Base-by-base conservation (phyloP, 2,113 vertebrate genomes). In the Myrmecophaga tridactyla region DNA sequence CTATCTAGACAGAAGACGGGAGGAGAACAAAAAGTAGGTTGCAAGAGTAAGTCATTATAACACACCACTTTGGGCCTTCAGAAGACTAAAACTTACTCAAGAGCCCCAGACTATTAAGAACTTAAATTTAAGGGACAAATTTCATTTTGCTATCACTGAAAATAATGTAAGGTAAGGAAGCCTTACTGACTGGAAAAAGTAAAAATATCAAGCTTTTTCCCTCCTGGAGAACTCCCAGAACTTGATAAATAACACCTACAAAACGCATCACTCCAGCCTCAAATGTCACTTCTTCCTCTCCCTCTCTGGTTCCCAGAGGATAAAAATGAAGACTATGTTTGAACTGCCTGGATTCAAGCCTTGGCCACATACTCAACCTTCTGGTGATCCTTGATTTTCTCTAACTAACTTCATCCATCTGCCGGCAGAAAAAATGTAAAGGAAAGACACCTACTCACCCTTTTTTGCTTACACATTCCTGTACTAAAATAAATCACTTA, bases 21-120 rank as follows among this genome's bases (percentile, higher is more conserved):
- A 88, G 21, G 60, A 81, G 63, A 85, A 89, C 84, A 81, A 72
- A 77, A 89, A 87, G 58, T 43, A 53, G 67, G 34, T 27, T 87
- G 8, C 29, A 94, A 75, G n/a, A 92, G 43, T 93, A 86, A 77
- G 29, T 90, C 86, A 92, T 53, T 90, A 3, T 85, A 81, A 73
- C 48, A 75, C 63, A 75, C 62, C 53, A 83, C 46, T 86, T 41
- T 58, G 46, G 53, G 53, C 27, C 65, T 86, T 85, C 43, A 76
- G 60, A 81, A 95, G 58, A 85, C 63, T 84, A 82, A 94, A 82
- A 36, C 56, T 48, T 58, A 86, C 4, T 63, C 12, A 65, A 43
- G 27, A 86, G n/a, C 43, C 29, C 43, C 63, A 90, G 78, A 69
- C 48, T 91, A 39, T 53, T 77, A 86, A 81, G 63, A 86, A 92